phyloP scores from a whole-genome alignment of 2,113 vertebrate genomes.

The Pseudopodoces humilis region DNA sequence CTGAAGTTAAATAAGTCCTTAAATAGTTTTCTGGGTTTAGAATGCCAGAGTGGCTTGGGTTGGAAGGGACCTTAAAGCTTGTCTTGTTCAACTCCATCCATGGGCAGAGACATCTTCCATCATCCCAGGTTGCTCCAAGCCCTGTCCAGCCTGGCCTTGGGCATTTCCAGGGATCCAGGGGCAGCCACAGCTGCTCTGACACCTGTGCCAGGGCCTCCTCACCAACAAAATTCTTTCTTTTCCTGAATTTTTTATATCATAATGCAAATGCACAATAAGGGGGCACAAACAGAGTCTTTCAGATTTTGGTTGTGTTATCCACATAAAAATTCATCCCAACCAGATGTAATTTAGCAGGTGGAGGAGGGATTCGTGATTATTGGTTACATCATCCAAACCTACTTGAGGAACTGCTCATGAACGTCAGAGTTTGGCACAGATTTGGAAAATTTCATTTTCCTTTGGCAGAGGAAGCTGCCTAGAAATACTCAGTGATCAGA shows the following conservation, averaged over 20 bases:
- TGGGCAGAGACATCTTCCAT: not conserved
- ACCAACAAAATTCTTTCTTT: not conserved
- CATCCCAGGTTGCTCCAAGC: accelerated
- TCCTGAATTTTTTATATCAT: not conserved
- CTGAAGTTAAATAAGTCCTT: not conserved
- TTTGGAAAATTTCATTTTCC: not conserved
- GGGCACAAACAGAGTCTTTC: not conserved
- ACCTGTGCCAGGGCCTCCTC: accelerated
- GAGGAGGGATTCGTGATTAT: not conserved
- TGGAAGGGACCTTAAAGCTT: not conserved
- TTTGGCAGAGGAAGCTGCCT: not conserved
- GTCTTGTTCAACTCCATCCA: accelerated
- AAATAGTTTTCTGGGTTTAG: not conserved
- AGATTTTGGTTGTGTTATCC: not conserved
- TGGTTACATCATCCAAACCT: slow-evolving; percentile 32
- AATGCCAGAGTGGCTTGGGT: not conserved
- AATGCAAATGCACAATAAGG: not conserved
- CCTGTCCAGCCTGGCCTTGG: accelerated
- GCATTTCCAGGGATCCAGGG: not conserved
- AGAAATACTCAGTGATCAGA: not conserved
- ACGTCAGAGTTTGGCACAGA: not conserved
- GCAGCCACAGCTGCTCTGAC: not conserved
- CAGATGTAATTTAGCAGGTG: not conserved
- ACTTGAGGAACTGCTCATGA: not conserved
- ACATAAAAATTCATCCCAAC: not conserved